These are phyloP conservation scores for Horisme vitalbata DNA, from an alignment of 2,888 invertebrate species.

Conservation along the genomic window DNA sequence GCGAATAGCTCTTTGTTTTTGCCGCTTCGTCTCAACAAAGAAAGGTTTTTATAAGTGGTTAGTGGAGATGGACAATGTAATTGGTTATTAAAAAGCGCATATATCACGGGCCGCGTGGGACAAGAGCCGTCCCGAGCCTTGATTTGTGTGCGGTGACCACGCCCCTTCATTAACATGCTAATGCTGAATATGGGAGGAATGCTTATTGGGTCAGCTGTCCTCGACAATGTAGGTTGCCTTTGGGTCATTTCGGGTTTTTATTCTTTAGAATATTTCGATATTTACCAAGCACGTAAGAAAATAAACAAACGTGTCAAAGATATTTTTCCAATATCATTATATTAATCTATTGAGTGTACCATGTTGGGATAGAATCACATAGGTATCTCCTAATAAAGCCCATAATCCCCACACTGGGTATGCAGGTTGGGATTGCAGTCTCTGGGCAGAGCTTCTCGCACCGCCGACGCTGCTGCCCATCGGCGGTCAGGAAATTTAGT, in stretches of 20 bases:
- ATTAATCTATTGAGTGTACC: no score
- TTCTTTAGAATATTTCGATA: not conserved
- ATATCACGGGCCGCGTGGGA: slow-evolving; percentile 67
- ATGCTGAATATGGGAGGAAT: slow-evolving; percentile 60
- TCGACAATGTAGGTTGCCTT: slow-evolving; percentile 32
- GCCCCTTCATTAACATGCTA: slow-evolving; percentile 81
- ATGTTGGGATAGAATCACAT: no score
- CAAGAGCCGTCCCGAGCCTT: slow-evolving; percentile 46
- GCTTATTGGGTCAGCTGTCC: slow-evolving; percentile 44
- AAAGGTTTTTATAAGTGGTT: slow-evolving; percentile 13
- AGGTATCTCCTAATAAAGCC: no score
- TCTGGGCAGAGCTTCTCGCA: no score
- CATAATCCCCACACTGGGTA: no score
- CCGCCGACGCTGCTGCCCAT: no score
- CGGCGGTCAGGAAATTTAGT: no score
- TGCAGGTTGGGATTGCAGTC: no score
- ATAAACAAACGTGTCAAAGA: no score
- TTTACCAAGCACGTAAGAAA: no score
- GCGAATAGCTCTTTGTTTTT: slow-evolving; percentile 11
- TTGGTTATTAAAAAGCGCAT: slow-evolving; percentile 78
- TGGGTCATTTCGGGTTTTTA: not conserved
- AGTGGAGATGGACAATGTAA: slow-evolving; percentile 58
- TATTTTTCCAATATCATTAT: no score
- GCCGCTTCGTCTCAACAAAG: slow-evolving; percentile 23
- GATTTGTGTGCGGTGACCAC: slow-evolving; percentile 60